Evolutionary conservation across 2,888 invertebrate genomes (phyloP).

Genomic region (Cheilosia vulpina): DNA sequence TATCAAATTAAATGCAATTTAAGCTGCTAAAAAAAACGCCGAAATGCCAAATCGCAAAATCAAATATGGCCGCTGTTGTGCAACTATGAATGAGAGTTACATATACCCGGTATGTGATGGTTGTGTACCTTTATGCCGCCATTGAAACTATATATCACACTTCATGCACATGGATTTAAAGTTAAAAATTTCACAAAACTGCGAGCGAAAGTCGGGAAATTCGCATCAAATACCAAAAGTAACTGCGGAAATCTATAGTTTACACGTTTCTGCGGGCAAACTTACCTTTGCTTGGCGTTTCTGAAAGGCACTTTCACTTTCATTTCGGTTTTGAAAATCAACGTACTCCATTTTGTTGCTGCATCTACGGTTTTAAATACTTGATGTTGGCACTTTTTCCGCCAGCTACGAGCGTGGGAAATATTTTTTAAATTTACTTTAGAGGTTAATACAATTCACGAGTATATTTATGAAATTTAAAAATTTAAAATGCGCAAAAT

Average conservation of each 20-base stretch:
- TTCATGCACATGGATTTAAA: slow-evolving; percentile 4
- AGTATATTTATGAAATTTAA: slow-evolving; percentile 48
- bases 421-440: slow-evolving; percentile 26
- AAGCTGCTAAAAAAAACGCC: slow-evolving; percentile 57
- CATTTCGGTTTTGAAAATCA: neutral
- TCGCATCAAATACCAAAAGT: neutral
- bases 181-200: neutral
- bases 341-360: slow-evolving; percentile 7
- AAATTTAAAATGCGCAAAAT: slow-evolving; percentile 73
- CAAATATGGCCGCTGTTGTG: slow-evolving; percentile 74
- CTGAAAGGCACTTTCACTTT: slow-evolving; percentile 30
- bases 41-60: slow-evolving; percentile 65
- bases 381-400: neutral
- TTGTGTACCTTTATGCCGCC: slow-evolving; percentile 37
- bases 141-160: slow-evolving; percentile 14
- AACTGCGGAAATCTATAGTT: neutral
- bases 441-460: slow-evolving; percentile 38
- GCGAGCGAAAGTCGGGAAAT: neutral
- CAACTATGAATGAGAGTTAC: slow-evolving; percentile 47
- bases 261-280: neutral
- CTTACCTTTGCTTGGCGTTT: neutral
- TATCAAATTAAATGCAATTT: slow-evolving; percentile 16
- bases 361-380: slow-evolving; percentile 16
- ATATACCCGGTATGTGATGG: slow-evolving; percentile 42
- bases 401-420: neutral